Percentiles rank a stretch among this genome's conserved stretches.
phyloP scores from a whole-genome alignment of 1,140 invertebrate species.

The Proctacanthus coquilletti region DNA sequence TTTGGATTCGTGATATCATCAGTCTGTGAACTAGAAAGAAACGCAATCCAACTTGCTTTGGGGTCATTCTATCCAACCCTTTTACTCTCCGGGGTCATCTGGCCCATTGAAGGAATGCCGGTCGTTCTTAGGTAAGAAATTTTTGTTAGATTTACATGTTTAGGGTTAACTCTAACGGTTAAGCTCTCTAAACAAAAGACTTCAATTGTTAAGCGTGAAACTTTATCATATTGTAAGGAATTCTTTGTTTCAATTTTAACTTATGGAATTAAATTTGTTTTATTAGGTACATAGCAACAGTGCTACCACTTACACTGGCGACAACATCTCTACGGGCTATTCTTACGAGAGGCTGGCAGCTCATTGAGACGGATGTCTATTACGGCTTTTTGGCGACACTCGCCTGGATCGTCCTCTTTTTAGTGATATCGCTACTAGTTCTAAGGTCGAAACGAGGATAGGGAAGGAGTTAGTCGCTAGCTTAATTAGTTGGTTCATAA shows the following conservation, averaged over 20 bases:
- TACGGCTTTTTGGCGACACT: constrained; percentile 74
- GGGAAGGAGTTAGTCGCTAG: no score
- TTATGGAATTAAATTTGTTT: constrained; percentile 3
- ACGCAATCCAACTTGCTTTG: constrained; percentile 84
- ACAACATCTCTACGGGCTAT: constrained; percentile 79
- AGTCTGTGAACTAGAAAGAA: constrained; percentile 79
- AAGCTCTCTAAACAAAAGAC: no score
- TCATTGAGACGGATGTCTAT: constrained; percentile 69
- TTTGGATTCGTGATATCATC: constrained; percentile 89
- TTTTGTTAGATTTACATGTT: not conserved
- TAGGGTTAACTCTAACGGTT: no score
- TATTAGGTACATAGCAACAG: constrained; percentile 53
- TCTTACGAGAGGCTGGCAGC: constrained; percentile 75
- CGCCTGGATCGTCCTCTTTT: constrained; percentile 76
- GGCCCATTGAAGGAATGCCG: constrained; percentile 82
- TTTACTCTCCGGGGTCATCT: constrained; percentile 78
- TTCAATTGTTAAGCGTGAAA: no score
- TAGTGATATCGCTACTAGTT: constrained; percentile 64
- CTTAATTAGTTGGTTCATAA: not conserved
- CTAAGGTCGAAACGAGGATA: constrained; percentile 62
- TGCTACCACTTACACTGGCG: constrained; percentile 78
- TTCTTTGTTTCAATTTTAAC: not conserved
- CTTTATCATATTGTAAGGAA: no score
- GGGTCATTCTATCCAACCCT: constrained; percentile 91
- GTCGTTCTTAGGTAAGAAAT: constrained; percentile 41